These are phyloP conservation scores for Oncopeltus fasciatus DNA, from an alignment of 1,140 invertebrate species.

Conservation along the genomic window DNA sequence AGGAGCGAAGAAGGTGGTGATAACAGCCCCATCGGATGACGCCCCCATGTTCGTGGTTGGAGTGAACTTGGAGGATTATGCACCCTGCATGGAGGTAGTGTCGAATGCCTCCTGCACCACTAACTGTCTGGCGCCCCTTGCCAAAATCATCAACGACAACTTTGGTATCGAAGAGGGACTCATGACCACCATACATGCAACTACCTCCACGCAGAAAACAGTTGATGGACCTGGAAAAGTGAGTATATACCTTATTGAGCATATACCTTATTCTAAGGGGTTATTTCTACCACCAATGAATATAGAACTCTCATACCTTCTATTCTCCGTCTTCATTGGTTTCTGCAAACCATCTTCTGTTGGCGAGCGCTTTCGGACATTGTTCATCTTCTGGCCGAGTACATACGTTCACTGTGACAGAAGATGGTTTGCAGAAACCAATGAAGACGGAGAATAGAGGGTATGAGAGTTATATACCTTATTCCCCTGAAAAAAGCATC, in stretches of 20 bases:
- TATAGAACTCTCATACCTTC: too few species aligned
- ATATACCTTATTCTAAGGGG: background rate
- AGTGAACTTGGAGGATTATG: slow-evolving; percentile 82
- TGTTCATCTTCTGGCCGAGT: too few species aligned
- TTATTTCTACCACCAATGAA: too few species aligned
- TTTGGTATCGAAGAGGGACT: slow-evolving; percentile 91
- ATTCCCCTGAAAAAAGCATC: too few species aligned
- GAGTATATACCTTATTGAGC: background rate
- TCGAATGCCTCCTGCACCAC: slow-evolving; percentile 98
- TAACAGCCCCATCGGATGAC: slow-evolving; percentile 94
- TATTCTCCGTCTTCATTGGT: too few species aligned
- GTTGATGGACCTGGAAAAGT: slow-evolving; percentile 90
- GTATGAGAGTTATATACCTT: background rate
- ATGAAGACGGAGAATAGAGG: too few species aligned
- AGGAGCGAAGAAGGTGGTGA: slow-evolving; percentile 94
- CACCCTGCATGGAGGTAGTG: slow-evolving; percentile 64
- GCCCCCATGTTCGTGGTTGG: slow-evolving; percentile 98
- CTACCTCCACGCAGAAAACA: slow-evolving; percentile 96
- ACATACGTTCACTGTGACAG: too few species aligned
- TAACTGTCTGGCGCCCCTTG: slow-evolving; percentile 95
- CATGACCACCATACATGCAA: slow-evolving; percentile 98
- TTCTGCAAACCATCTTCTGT: too few species aligned
- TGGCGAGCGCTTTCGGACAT: too few species aligned
- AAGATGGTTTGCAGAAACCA: too few species aligned
- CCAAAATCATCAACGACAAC: slow-evolving; percentile 83